A percentile compares a stretch with the other conserved stretches of the same genome.
Conservation (phyloP, 1,140 invertebrate species). For the Leptinotarsa texana region DNA sequence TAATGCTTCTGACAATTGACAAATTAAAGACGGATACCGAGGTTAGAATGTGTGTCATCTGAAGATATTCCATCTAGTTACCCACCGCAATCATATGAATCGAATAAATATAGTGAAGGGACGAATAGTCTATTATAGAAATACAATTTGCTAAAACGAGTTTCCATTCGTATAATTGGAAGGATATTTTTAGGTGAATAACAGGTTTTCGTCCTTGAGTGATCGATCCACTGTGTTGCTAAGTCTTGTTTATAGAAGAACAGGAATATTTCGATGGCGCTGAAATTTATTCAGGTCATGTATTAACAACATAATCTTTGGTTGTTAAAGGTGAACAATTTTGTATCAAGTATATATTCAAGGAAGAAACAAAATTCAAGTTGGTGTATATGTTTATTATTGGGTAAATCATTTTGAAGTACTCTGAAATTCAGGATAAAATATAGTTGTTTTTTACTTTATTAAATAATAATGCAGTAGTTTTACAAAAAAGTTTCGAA, state of each 20-base stretch:
- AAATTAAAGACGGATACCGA: conserved; percentile 7
- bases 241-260: background rate
- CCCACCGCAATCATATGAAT: background rate
- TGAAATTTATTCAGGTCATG: no score
- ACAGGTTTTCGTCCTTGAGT: background rate
- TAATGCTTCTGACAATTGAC: conserved; percentile 18
- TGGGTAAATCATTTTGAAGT: no score
- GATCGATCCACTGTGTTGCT: background rate
- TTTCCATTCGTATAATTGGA: background rate
- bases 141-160: conserved; percentile 9
- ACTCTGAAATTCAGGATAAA: no score
- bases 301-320: no score
- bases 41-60: background rate
- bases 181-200: conserved; percentile 13
- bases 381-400: no score
- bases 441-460: no score
- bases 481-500: background rate
- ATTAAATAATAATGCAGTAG: no score
- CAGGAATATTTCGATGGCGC: no score
- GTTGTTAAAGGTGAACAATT: no score
- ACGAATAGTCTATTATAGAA: background rate
- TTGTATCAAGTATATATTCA: no score
- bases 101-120: background rate
- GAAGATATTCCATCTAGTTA: background rate
- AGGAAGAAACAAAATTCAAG: no score